Evolutionary conservation across 2,888 invertebrate genomes (phyloP).

Genomic region (Hydraecia micacea): DNA sequence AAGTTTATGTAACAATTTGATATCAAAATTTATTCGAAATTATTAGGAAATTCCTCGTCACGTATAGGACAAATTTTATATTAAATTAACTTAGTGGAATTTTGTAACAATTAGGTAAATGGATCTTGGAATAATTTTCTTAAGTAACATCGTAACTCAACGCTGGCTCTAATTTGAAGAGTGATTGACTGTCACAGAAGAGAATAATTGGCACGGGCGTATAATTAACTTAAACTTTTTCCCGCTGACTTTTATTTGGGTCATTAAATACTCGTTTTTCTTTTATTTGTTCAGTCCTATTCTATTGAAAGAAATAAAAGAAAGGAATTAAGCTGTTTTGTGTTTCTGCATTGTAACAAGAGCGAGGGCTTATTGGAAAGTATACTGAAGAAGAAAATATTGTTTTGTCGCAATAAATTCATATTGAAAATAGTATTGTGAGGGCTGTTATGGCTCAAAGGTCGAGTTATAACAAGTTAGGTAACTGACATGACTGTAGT

Average conservation of each 20-base stretch:
- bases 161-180: constrained; percentile 53
- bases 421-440: too few relatives aligned
- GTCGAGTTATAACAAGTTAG: not conserved
- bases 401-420: not conserved
- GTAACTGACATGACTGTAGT: not conserved
- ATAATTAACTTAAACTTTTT: constrained; percentile 62
- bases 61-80: not conserved
- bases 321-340: constrained; percentile 41
- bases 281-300: constrained; percentile 48
- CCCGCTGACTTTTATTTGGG: constrained; percentile 58
- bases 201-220: constrained; percentile 51
- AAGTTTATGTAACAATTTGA: not conserved
- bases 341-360: constrained; percentile 15
- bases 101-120: constrained; percentile 34
- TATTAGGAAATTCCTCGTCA: not conserved
- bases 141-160: constrained; percentile 56
- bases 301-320: constrained; percentile 47
- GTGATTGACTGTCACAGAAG: constrained; percentile 50
- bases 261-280: constrained; percentile 52
- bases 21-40: not conserved
- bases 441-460: not conserved
- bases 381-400: not conserved
- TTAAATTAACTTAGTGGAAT: constrained; percentile 17
- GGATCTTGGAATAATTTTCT: constrained; percentile 48
- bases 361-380: constrained; percentile 23